Evolutionary conservation across 2,888 invertebrate species (phyloP).

Genomic region (Drosophila fungiperda): DNA sequence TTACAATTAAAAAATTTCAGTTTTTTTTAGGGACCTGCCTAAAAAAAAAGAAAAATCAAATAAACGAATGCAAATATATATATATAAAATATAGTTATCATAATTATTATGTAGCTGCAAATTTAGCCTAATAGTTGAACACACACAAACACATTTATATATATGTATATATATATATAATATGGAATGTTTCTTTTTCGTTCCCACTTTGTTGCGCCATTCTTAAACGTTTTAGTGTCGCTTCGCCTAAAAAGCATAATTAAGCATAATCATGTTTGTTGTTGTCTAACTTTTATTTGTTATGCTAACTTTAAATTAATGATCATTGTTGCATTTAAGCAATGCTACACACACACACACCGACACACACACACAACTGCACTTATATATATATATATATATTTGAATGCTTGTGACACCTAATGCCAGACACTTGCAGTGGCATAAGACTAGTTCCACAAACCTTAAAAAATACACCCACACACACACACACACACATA

Average conservation of each 20-base stretch:
- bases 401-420: constrained; percentile 12
- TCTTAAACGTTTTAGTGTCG: constrained; percentile 45
- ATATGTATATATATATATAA: neutral
- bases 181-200: constrained; percentile 14
- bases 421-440: constrained; percentile 9
- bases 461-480: neutral
- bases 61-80: constrained; percentile 14
- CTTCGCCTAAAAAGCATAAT: constrained; percentile 15
- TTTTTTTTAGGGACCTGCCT: constrained; percentile 32
- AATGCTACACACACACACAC: constrained; percentile 25
- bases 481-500: neutral
- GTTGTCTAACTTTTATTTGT: constrained; percentile 49
- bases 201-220: constrained; percentile 45
- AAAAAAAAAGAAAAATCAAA: constrained; percentile 5
- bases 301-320: constrained; percentile 49
- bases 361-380: constrained; percentile 21
- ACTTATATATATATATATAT: constrained; percentile 5
- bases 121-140: constrained; percentile 53
- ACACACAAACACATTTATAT: constrained; percentile 9
- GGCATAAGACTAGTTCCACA: neutral
- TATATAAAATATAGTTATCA: constrained; percentile 21
- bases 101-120: constrained; percentile 48
- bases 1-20: constrained; percentile 3
- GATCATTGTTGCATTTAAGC: constrained; percentile 47
- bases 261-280: constrained; percentile 37